phyloP scores from a whole-genome alignment of 2,113 vertebrate genomes.

The Merops nubicus region DNA sequence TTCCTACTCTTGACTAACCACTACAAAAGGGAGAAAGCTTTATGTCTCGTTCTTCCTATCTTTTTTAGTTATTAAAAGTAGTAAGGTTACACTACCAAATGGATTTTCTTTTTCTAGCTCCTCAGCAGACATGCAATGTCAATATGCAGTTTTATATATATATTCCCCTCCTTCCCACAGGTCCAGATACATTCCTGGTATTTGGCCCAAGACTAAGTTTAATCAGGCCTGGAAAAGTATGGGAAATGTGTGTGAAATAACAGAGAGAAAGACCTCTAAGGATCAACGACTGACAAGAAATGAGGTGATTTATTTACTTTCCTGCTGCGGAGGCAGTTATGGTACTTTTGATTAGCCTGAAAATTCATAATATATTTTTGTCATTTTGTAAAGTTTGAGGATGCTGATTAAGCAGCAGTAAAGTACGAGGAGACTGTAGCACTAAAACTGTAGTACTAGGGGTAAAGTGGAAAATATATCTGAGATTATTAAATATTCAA shows the following conservation, averaged over 20 bases:
- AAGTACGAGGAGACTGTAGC: neutral
- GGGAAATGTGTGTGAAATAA: neutral
- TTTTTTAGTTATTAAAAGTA: neutral
- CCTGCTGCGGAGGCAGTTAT: neutral
- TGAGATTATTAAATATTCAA: neutral
- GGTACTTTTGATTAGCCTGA: slow-evolving; percentile 3
- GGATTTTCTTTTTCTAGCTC: neutral
- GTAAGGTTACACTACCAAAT: neutral
- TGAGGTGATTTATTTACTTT: neutral
- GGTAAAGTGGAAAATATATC: neutral
- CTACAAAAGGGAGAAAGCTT: neutral
- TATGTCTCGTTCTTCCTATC: neutral
- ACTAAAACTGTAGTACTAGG: neutral
- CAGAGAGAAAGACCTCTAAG: neutral
- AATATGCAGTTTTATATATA: neutral
- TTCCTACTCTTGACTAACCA: neutral
- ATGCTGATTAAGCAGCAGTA: neutral
- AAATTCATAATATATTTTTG: neutral
- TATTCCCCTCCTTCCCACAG: neutral
- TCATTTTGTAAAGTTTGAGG: neutral
- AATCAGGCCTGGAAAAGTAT: neutral
- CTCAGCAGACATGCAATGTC: neutral
- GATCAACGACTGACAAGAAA: neutral
- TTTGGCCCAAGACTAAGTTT: neutral
- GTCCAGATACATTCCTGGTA: neutral